Percentiles rank a stretch among this genome's conserved stretches.
These are phyloP conservation scores for Anguilla pacifica DNA, from an alignment of 2,797 vertebrate species.

Conservation along the genomic window DNA sequence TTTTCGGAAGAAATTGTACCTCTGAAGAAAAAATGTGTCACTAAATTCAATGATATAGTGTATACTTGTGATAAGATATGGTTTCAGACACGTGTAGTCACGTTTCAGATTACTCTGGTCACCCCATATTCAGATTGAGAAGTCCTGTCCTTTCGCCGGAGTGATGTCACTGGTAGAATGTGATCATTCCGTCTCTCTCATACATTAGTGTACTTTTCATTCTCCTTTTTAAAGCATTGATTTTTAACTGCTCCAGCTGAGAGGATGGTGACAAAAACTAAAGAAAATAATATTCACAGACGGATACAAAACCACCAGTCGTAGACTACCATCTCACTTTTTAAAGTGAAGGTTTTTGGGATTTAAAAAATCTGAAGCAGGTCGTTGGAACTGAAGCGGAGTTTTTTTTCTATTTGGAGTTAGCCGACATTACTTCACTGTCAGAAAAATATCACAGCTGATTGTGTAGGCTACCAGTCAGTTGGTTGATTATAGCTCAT, in stretches of 20 bases:
- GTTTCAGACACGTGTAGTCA: neutral
- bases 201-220: constrained; percentile 27
- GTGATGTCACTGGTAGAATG: constrained; percentile 38
- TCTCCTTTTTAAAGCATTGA: neutral
- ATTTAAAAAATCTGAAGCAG: neutral
- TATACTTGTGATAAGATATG: neutral
- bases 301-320: constrained; percentile 4
- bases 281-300: neutral
- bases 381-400: neutral
- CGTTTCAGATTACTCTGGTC: neutral
- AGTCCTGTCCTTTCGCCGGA: constrained; percentile 24
- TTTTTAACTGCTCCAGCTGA: neutral
- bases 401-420: constrained; percentile 14
- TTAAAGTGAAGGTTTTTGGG: neutral
- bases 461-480: neutral
- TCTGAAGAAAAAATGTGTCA: neutral
- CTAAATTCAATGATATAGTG: neutral
- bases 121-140: constrained; percentile 5
- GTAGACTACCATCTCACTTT: neutral
- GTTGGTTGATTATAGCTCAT: neutral
- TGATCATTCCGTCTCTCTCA: constrained; percentile 27
- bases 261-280: neutral
- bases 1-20: neutral
- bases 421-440: neutral
- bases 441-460: constrained; percentile 16